A percentile compares a stretch with the other conserved stretches of the same genome.
These are phyloP conservation scores for Sthenelais limicola DNA, from an alignment of 2,888 invertebrate genomes.

Conservation along the genomic window DNA sequence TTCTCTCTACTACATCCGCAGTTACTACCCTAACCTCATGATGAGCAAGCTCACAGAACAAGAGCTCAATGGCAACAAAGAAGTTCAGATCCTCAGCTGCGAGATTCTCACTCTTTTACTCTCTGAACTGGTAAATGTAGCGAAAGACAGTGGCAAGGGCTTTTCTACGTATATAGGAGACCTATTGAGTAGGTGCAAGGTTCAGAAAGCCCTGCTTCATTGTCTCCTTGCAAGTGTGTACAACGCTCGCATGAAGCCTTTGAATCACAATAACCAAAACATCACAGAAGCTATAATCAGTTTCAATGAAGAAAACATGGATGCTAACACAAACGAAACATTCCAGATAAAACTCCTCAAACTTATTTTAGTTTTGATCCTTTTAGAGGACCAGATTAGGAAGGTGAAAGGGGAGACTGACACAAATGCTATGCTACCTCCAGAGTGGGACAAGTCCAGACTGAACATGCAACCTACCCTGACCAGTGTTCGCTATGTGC, in stretches of 20 bases:
- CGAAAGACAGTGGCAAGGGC: conserved; percentile 83
- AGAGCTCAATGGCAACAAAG: conserved; percentile 80
- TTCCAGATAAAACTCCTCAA: conserved; percentile 73
- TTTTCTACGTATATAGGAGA: conserved; percentile 85
- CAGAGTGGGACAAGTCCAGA: conserved; percentile 73
- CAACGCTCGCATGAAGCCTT: conserved; percentile 65
- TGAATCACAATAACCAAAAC: conserved; percentile 77
- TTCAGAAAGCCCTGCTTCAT: conserved; percentile 87
- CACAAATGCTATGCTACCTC: conserved; percentile 37
- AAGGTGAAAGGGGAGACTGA: conserved; percentile 58
- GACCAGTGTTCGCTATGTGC: conserved; percentile 59
- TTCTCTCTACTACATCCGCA: conserved; percentile 85
- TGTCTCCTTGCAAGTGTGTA: conserved; percentile 85
- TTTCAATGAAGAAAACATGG: conserved; percentile 78
- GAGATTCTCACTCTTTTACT: conserved; percentile 83
- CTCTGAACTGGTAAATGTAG: conserved; percentile 81
- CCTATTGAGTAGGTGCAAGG: conserved; percentile 80
- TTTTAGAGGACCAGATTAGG: conserved; percentile 82
- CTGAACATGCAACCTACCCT: conserved; percentile 63
- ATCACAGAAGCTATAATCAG: conserved; percentile 83
- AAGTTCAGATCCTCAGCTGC: conserved; percentile 83
- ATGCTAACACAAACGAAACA: conserved; percentile 64
- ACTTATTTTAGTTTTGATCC: conserved; percentile 81
- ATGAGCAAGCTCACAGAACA: conserved; percentile 79
- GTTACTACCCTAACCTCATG: conserved; percentile 83